Evolutionary conservation across 2,797 vertebrate genomes (phyloP).

Genomic region (Knipowitschia caucasica): DNA sequence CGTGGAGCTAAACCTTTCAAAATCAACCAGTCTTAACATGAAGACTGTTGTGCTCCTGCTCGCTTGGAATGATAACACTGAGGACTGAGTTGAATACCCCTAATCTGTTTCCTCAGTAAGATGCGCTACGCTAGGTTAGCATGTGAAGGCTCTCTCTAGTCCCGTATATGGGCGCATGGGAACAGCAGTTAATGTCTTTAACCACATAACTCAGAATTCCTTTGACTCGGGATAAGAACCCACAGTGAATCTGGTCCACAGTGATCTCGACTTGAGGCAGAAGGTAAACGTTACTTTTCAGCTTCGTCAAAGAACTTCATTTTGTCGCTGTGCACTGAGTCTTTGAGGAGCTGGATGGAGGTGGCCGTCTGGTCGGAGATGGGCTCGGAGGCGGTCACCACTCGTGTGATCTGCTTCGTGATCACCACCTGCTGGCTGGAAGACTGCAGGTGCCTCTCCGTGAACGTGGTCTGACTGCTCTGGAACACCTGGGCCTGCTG

Average conservation of each 20-base stretch:
- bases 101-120: too few species aligned
- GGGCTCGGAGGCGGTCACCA: constrained; percentile 56
- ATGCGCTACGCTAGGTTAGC: too few species aligned
- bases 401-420: constrained; percentile 63
- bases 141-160: too few species aligned
- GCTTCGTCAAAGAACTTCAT: constrained; percentile 76
- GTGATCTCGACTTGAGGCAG: neutral
- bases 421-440: constrained; percentile 65
- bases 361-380: constrained; percentile 66
- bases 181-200: too few species aligned
- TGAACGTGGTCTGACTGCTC: constrained; percentile 33
- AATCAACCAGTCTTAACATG: too few species aligned
- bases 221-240: neutral
- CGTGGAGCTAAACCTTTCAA: too few species aligned
- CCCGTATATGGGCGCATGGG: too few species aligned
- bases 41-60: too few species aligned
- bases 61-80: too few species aligned
- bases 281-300: constrained; percentile 29
- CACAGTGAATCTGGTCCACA: neutral
- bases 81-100: too few species aligned
- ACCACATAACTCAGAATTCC: too few species aligned
- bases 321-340: constrained; percentile 77
- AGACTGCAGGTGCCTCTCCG: constrained; percentile 60
- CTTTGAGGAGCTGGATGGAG: constrained; percentile 68
- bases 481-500: constrained; percentile 60